Evolutionary conservation across 2,797 vertebrate species (phyloP), one percentile per base, ranked within the genome.

Genomic region (Sardinella longiceps): DNA sequence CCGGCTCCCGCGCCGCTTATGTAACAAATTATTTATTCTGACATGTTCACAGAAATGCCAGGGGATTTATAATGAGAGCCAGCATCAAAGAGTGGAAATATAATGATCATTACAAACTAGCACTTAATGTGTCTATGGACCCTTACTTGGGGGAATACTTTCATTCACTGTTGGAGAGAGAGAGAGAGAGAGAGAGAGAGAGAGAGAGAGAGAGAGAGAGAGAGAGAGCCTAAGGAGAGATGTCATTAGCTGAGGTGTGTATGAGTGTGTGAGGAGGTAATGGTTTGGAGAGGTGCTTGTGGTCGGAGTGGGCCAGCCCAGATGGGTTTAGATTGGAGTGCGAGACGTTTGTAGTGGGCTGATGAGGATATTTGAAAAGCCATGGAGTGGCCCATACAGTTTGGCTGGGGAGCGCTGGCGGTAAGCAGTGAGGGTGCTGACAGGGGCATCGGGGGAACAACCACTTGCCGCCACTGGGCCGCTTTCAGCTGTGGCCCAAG

Each of bases 11-110:
- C 28, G 63, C 58, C 53, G 63, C 58, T 90, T 88, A 85, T 83
- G 83, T 85, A 89, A 90, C 83, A 51, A 63, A 37, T 81, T 46
- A 87, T 51, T 90, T 46, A 70, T 80, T 87, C 82, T 70, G 43
- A 60, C 77, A 37, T 74, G n/a, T 83, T 83, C 60, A 83, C 80
- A 63, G 39, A 84, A 88, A 53, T 56, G 53, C 48, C 15, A 60
- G 43, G 20, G 81, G 82, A 66, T 82, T 58, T 14, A 0, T 56
- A 81, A 80, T 60, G 43, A 87, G 48, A 82, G 23, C 50, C 6
- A 5, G 23, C 56, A 85, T 83, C 63, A 51, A 70, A 70, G 80
- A 10, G 39, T 70, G 33, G 46, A 84, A 80, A 81, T 81, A 82
- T 88, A 28, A 84, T 84, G 81, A 82, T 74, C 58, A 56, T 56